Conservation (phyloP, 1,140 invertebrate species). For the Drosophila auraria region DNA sequence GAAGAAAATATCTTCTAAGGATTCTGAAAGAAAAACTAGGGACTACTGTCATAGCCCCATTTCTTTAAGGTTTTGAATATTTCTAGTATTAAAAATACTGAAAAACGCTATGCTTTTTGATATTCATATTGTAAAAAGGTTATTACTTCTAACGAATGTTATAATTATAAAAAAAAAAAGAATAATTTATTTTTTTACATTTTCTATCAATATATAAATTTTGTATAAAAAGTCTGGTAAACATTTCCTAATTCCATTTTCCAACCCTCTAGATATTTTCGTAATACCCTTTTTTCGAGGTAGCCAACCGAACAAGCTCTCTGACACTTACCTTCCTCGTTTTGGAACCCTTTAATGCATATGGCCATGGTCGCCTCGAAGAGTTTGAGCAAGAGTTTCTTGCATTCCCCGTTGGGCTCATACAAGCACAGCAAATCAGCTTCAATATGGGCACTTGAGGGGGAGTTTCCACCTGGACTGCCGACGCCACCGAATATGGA, state of each 20-base stretch:
- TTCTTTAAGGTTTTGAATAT: too few species aligned
- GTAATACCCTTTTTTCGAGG: slow-evolving; percentile 1
- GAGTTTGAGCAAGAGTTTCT: slow-evolving; percentile 77
- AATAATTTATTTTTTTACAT: too few species aligned
- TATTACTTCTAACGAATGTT: too few species aligned
- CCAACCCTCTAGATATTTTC: too few species aligned
- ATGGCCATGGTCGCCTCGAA: slow-evolving; percentile 84
- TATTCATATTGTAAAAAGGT: not conserved
- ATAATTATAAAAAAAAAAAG: too few species aligned
- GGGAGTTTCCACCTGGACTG: slow-evolving; percentile 8
- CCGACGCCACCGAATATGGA: slow-evolving; percentile 57
- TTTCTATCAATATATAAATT: too few species aligned
- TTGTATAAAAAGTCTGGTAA: too few species aligned
- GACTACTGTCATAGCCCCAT: too few species aligned
- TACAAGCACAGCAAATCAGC: slow-evolving; percentile 66
- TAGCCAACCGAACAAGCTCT: slow-evolving; percentile 10
- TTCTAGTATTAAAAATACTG: too few species aligned
- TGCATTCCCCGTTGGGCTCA: slow-evolving; percentile 76
- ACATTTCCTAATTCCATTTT: not conserved
- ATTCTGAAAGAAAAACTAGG: too few species aligned
- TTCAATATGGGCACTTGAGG: slow-evolving; percentile 52
- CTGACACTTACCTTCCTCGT: slow-evolving; percentile 78
- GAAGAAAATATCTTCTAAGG: too few species aligned
- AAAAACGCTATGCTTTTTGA: too few species aligned
- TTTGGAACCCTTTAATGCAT: slow-evolving; percentile 81